phyloP scores from a whole-genome alignment of 2,888 invertebrate species.

The Imbricaverruca yamaguchii region DNA sequence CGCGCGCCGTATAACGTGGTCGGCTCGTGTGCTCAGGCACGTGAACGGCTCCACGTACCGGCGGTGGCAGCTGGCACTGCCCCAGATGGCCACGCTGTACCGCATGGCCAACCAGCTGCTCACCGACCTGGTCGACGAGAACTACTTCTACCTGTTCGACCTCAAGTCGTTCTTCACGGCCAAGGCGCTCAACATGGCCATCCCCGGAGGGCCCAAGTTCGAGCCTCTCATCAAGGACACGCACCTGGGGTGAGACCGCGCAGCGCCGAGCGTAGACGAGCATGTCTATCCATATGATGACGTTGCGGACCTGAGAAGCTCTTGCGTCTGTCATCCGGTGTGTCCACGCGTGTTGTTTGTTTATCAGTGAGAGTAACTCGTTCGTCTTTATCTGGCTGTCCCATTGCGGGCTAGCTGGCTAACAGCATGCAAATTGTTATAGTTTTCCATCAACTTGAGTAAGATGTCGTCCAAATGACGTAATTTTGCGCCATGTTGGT shows the following conservation, averaged over 20 bases:
- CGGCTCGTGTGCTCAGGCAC: slow-evolving; percentile 39
- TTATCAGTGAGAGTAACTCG: too few species aligned
- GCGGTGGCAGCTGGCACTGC: slow-evolving; percentile 89
- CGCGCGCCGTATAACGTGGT: not conserved
- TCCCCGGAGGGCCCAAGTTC: slow-evolving; percentile 99
- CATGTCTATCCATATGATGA: too few species aligned
- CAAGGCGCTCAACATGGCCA: slow-evolving; percentile 98
- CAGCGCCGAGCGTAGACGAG: too few species aligned
- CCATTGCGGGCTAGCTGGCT: too few species aligned
- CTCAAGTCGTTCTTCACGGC: slow-evolving; percentile 99
- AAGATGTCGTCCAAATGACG: too few species aligned
- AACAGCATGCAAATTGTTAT: too few species aligned
- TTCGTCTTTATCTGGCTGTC: too few species aligned
- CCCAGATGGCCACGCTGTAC: slow-evolving; percentile 96
- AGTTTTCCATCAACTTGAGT: too few species aligned
- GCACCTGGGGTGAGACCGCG: slow-evolving; percentile 48
- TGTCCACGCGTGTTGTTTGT: too few species aligned
- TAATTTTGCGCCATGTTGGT: too few species aligned
- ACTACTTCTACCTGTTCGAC: slow-evolving; percentile 98
- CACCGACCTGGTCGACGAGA: slow-evolving; percentile 95
- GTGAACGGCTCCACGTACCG: slow-evolving; percentile 97
- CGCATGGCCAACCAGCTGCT: slow-evolving; percentile 94
- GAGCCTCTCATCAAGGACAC: slow-evolving; percentile 96
- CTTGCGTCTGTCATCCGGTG: too few species aligned
- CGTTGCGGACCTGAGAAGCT: too few species aligned